Base-by-base conservation (phyloP, 2,113 vertebrate species). In the Zosterops hypoxanthus region DNA sequence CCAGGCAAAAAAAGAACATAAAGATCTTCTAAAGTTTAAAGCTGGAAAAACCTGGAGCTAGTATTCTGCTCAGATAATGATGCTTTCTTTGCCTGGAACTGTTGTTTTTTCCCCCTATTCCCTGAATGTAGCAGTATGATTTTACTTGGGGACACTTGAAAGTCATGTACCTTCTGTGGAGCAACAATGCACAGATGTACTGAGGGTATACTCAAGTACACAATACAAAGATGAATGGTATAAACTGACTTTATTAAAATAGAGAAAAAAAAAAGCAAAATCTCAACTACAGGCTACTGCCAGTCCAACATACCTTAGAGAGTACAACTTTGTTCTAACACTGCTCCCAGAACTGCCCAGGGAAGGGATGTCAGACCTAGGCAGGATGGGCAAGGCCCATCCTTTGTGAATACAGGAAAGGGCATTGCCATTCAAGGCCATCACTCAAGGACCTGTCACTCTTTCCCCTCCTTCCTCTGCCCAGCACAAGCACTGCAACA, bases 231-330 rank as follows among this genome's bases (percentile, higher is more conserved):
- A 81, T 14, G 20, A 80, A 86, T 44, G 26, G 71, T 73, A 31
- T 28, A 66, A 73, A 57, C 33, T 41, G 22, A 55, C 44, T 92
- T 90, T 78, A 96, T 41, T 83, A 20, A 90, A 47, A 56, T 73
- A 2, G 8, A 2, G 9, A 29, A 50, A 5, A 11, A 2, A 50
- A 71, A 47, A 23, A 18, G 3, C 3, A 0, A 65, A 89, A 26
- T 47, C 56, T 20, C 52, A 70, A 52, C 79, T 70, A 85, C 47
- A 77, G 71, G 72, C 42, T 73, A 77, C 29, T 36, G 52, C 56
- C 41, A 73, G 21, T 28, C 39, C 59, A 81, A 73, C 12, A 64
- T 1, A 36, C 41, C 23, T 52, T 8, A 63, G 0, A 0, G 7
- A 7, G 4, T 5, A 57, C 42, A 92, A 36, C 44, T 36, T 75